Percentiles rank a stretch among this genome's conserved stretches.
Conservation (phyloP, 2,113 vertebrate species). For the Pungitius pungitius region DNA sequence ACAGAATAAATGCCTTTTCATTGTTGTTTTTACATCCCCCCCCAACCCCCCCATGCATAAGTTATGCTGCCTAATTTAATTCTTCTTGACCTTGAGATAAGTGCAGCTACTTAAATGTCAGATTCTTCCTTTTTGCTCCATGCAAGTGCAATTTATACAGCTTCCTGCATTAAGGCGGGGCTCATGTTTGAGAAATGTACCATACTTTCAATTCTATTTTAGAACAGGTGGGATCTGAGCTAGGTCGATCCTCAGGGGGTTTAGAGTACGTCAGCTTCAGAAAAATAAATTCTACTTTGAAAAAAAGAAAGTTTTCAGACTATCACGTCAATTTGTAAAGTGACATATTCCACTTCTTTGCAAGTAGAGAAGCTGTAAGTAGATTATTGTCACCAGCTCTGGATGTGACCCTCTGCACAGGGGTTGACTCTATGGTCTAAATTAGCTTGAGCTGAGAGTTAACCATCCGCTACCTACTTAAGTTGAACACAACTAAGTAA, state of each 20-base stretch:
- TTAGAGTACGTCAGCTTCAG: background rate
- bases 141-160: background rate
- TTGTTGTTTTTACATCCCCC: background rate
- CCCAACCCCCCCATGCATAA: background rate
- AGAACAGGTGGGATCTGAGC: background rate
- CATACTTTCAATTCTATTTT: background rate
- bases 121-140: background rate
- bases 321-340: background rate
- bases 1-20: background rate
- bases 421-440: background rate
- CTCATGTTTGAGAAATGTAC: background rate
- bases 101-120: background rate
- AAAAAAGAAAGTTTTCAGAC: background rate
- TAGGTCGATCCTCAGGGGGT: background rate
- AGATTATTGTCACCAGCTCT: background rate
- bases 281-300: background rate
- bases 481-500: background rate
- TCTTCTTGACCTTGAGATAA: constrained; percentile 1
- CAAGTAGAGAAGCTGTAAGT: background rate
- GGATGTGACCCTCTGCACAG: background rate
- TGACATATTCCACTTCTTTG: background rate
- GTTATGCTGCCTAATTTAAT: background rate
- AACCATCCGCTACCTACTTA: background rate
- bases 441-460: background rate
- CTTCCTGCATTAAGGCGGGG: background rate